These are phyloP conservation scores for Lycocerus yunnanus DNA, from an alignment of 2,888 invertebrate species.

Conservation along the genomic window DNA sequence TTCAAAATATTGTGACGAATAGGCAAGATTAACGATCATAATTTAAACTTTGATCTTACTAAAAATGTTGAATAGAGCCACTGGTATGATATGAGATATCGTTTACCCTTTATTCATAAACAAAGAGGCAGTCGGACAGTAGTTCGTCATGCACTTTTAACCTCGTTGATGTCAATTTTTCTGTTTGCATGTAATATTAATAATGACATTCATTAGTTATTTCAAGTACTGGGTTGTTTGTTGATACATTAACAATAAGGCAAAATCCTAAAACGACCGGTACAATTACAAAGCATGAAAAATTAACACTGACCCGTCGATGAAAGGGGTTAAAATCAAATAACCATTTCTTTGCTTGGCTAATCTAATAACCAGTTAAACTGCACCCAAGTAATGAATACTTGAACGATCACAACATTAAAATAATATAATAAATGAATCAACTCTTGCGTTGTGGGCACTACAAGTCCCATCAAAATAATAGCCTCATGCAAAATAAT, in stretches of 20 bases:
- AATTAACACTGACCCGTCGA: constrained; percentile 48
- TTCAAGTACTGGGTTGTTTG: constrained; percentile 42
- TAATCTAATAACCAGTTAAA: constrained; percentile 50
- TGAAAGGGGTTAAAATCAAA: constrained; percentile 49
- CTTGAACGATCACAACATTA: constrained; percentile 47
- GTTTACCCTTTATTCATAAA: constrained; percentile 10
- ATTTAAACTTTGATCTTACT: background rate
- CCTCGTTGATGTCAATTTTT: constrained; percentile 9
- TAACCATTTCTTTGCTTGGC: constrained; percentile 43
- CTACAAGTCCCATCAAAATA: constrained; percentile 17
- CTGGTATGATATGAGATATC: background rate
- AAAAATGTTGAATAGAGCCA: background rate
- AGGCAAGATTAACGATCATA: background rate
- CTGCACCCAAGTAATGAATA: constrained; percentile 43
- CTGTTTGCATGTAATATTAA: constrained; percentile 35
- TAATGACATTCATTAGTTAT: constrained; percentile 49
- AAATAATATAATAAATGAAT: constrained; percentile 51
- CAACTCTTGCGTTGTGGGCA: constrained; percentile 34
- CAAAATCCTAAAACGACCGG: constrained; percentile 42
- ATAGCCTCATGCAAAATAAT: constrained; percentile 27
- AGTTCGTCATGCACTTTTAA: constrained; percentile 18
- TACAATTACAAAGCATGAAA: constrained; percentile 49
- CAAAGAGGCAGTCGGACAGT: constrained; percentile 3
- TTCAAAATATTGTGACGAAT: background rate
- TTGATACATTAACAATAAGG: constrained; percentile 38